Evolutionary conservation across 2,113 vertebrate species (phyloP).

Genomic region (Pontoporia blainvillei): DNA sequence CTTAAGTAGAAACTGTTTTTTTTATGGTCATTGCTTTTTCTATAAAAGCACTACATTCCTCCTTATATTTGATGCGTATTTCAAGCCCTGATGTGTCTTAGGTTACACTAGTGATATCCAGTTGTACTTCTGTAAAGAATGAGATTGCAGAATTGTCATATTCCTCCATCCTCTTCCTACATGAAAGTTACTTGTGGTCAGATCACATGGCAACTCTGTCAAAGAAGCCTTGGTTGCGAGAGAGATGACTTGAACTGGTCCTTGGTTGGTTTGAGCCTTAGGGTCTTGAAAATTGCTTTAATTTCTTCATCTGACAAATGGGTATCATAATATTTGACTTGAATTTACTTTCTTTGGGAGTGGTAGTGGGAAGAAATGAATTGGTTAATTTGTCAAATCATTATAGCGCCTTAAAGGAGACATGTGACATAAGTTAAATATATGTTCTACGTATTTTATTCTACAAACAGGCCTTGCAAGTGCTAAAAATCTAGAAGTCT

Average conservation of each 20-base stretch:
- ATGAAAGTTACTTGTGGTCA: not conserved
- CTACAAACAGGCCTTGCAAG: not conserved
- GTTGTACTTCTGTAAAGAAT: not conserved
- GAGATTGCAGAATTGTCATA: not conserved
- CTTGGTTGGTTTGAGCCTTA: not conserved
- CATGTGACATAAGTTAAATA: not conserved
- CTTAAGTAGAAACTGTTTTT: not conserved
- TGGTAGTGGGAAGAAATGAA: not conserved
- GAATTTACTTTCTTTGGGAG: not conserved
- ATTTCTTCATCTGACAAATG: conserved; percentile 25
- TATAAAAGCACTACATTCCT: not conserved
- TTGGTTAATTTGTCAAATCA: conserved; percentile 9
- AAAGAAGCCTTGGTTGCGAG: not conserved
- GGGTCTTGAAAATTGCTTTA: not conserved
- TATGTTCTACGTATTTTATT: not conserved
- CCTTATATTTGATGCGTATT: not conserved
- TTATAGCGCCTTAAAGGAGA: not conserved
- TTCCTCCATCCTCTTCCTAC: not conserved
- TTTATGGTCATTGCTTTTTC: not conserved
- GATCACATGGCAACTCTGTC: not conserved
- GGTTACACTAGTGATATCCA: not conserved
- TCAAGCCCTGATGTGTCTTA: not conserved
- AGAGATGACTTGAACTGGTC: not conserved
- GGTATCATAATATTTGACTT: not conserved
- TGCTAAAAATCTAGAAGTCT: not conserved